Conservation (phyloP, 1,140 invertebrate genomes). For the Brevipalpus yothersi region DNA sequence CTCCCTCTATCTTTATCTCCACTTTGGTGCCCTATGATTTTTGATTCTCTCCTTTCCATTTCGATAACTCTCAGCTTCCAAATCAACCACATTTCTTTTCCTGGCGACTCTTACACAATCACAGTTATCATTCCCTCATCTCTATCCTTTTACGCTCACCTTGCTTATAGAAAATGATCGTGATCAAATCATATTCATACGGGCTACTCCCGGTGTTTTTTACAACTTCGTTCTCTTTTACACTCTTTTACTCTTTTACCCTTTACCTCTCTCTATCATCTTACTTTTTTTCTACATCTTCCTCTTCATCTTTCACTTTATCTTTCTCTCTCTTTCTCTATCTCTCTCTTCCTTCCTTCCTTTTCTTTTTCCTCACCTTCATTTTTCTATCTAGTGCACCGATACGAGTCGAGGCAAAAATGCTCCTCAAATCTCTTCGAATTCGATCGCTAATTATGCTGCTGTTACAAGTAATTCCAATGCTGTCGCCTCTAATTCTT, state of each 20-base stretch:
- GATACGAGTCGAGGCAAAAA: conserved; percentile 7
- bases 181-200: too few relatives aligned
- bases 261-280: neutral
- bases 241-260: neutral
- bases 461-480: conserved; percentile 1
- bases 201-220: too few relatives aligned
- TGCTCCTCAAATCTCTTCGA: neutral
- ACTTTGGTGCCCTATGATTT: too few relatives aligned
- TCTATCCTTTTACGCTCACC: too few relatives aligned
- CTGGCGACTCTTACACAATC: too few relatives aligned
- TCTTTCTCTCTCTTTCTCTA: neutral
- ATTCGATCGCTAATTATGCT: neutral
- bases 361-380: neutral
- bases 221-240: neutral
- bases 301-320: neutral
- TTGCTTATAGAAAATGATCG: too few relatives aligned
- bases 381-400: conserved; percentile 3
- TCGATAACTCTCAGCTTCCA: too few relatives aligned
- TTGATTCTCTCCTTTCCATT: too few relatives aligned
- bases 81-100: too few relatives aligned
- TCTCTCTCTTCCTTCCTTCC: neutral
- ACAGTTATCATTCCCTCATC: too few relatives aligned
- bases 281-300: neutral
- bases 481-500: neutral
- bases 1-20: too few relatives aligned